Base-by-base conservation (phyloP, 2,113 vertebrate species). In the Petromus typicus region DNA sequence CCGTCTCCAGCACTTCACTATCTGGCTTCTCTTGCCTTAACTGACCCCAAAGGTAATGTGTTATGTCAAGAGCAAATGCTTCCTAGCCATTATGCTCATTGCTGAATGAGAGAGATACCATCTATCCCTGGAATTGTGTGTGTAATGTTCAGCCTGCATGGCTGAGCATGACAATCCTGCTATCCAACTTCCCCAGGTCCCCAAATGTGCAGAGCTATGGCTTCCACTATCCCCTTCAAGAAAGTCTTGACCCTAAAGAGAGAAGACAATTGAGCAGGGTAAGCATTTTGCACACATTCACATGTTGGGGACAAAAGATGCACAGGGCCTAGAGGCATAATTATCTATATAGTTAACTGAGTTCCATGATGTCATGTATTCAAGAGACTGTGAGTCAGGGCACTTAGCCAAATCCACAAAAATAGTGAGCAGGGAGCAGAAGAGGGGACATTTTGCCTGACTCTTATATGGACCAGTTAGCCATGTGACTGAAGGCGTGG, bases 361-460 rank as follows among this genome's bases (percentile, higher is more conserved):
- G 4, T 14, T 86, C 88, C 43, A 2, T 11, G 34, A 32, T 40
- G 18, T 7, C 3, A 6, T 37, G 11, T 7, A 1, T 34, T 20
- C 14, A 30, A 57, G 4, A 40, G 22, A 4, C 63, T 37, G 2
- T 11, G 66, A 67, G 32, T 34, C 16, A 54, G 37, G 25, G 20
- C 18, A 3, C n/a, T 16, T 45, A 20, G 40, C 4, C 51, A 67
- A 10, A 0, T 59, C 69, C 37, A 8, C 34, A 84, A 66, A 85
- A 20, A 7, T 27, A 8, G 18, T 1, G 13, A 34, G 40, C 43
- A 0, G 27, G 11, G 18, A 20, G 14, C 1, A 17, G 4, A 20
- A 73, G 14, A n/a, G n/a, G 8, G 25, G 1, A 17, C 11, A 27
- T 27, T 1, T 43, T 23, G n/a, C 43, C 23, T 37, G n/a, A 43